Percentiles rank a stretch among this genome's conserved stretches.
These are phyloP conservation scores for Enteromius mattozi DNA, from an alignment of 2,797 vertebrate species.

Conservation along the genomic window DNA sequence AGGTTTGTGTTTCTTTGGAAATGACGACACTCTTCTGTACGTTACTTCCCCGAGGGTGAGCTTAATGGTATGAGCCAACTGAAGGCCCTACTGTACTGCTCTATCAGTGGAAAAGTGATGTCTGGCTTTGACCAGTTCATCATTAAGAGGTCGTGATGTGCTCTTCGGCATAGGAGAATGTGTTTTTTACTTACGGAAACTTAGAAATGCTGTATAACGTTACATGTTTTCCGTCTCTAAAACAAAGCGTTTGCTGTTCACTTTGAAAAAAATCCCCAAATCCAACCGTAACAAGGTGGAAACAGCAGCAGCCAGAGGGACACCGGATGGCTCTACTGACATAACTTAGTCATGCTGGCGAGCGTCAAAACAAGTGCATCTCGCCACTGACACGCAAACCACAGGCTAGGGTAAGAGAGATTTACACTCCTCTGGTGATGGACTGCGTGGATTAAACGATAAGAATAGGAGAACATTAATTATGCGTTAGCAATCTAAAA, in stretches of 20 bases:
- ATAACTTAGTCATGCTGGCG: background rate
- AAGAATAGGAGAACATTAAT: background rate
- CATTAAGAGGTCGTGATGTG: background rate
- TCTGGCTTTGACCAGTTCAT: background rate
- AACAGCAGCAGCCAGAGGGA: background rate
- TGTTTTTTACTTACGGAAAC: background rate
- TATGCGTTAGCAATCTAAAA: background rate
- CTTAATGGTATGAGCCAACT: conserved; percentile 8
- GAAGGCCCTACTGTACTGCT: conserved; percentile 7
- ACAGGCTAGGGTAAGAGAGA: background rate
- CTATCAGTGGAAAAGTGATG: background rate
- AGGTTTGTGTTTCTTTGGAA: background rate
- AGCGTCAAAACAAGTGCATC: conserved; percentile 5
- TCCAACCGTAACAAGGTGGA: background rate
- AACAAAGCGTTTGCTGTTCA: background rate
- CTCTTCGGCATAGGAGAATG: background rate
- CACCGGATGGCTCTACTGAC: conserved; percentile 8
- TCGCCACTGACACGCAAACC: conserved; percentile 11
- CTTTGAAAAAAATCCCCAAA: background rate
- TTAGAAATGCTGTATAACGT: background rate
- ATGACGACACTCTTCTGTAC: background rate
- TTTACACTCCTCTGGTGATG: background rate
- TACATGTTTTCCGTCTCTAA: background rate
- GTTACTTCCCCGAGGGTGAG: background rate
- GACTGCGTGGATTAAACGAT: background rate